Conservation (phyloP, 2,797 vertebrate species). For the Macroramphosus scolopax region DNA sequence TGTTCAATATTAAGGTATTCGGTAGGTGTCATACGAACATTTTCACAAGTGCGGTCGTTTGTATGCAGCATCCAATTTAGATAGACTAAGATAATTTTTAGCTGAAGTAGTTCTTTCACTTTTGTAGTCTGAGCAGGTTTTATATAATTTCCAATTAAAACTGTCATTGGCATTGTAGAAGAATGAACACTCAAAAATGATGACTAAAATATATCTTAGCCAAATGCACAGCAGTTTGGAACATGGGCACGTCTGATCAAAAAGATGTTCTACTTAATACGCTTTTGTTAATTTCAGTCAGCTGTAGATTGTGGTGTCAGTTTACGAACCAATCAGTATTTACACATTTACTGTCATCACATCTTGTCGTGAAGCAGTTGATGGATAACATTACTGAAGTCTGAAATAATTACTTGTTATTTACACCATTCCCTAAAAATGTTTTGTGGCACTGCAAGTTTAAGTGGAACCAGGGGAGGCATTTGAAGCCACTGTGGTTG, state of each 20-base stretch:
- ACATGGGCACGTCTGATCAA: background rate
- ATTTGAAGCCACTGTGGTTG: conserved; percentile 16
- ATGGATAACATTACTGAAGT: background rate
- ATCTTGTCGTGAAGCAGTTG: background rate
- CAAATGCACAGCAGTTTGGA: background rate
- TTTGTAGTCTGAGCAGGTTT: no score
- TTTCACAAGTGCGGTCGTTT: conserved; percentile 3
- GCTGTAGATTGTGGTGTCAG: no score
- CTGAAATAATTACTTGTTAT: no score
- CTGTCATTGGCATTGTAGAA: background rate
- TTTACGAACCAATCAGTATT: background rate
- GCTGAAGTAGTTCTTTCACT: no score
- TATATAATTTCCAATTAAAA: background rate
- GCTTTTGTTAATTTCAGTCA: no score
- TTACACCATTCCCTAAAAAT: background rate
- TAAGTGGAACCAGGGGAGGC: background rate
- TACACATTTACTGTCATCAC: background rate
- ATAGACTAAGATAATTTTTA: background rate
- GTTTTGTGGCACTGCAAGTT: background rate
- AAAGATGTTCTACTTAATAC: no score
- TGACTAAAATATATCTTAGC: background rate
- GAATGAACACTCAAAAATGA: background rate
- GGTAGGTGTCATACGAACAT: background rate
- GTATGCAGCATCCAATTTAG: conserved; percentile 1
- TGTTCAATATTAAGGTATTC: background rate